Percentiles rank a stretch among this genome's conserved stretches.
Evolutionary conservation across 2,113 vertebrate genomes (phyloP).

Genomic region (Halcyon malimbica): DNA sequence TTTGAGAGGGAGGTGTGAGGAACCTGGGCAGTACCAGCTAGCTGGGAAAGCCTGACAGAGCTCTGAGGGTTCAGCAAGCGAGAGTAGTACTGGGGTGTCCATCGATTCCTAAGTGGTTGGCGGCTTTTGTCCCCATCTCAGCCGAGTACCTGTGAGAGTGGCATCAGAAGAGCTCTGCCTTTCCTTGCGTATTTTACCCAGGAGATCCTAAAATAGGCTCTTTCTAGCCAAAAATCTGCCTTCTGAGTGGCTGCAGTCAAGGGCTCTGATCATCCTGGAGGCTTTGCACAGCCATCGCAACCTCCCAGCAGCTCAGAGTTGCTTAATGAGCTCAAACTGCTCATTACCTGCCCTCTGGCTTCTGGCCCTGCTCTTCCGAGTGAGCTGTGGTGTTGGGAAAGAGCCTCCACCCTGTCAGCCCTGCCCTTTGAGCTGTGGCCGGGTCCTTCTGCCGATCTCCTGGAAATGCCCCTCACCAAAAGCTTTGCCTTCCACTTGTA

Average conservation of each 20-base stretch:
- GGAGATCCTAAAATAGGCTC: not conserved
- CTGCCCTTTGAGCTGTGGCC: not conserved
- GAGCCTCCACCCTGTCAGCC: fast-evolving
- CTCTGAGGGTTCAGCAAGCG: not conserved
- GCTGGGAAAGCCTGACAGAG: too few relatives aligned
- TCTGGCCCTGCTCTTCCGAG: not conserved
- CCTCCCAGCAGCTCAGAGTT: not conserved
- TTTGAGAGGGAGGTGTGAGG: not conserved
- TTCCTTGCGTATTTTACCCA: not conserved
- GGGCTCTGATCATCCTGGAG: not conserved
- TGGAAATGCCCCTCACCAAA: not conserved
- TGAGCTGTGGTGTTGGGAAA: not conserved
- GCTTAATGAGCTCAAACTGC: not conserved
- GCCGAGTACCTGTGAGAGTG: not conserved
- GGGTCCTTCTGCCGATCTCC: not conserved
- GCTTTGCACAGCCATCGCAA: not conserved
- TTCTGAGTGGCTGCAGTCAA: not conserved
- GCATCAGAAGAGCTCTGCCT: not conserved
- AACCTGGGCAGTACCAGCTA: not conserved
- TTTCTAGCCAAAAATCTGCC: not conserved
- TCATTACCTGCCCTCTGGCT: not conserved
- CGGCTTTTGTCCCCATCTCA: not conserved
- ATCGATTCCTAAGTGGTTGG: fast-evolving
- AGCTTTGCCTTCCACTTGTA: not conserved
- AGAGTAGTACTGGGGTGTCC: not conserved